Conservation (phyloP, 2,888 invertebrate species). For the Tenodera sinensis region DNA sequence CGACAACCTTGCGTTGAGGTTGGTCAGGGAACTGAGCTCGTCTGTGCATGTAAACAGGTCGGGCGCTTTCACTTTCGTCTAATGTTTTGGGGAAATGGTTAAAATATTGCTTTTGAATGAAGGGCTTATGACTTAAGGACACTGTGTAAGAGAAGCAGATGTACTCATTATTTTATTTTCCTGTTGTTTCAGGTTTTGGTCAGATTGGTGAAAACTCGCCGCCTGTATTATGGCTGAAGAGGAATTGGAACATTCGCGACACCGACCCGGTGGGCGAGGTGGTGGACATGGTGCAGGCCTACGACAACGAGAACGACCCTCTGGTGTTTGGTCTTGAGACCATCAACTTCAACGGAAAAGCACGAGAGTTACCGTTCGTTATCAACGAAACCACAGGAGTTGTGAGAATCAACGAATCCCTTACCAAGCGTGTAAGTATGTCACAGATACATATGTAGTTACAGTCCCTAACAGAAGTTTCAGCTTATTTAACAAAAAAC, state of each 20-base stretch:
- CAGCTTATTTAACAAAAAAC: too few relatives aligned
- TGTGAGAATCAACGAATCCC: conserved; percentile 74
- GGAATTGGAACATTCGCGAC: conserved; percentile 73
- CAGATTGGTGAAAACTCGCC: conserved; percentile 58
- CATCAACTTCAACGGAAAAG: not conserved
- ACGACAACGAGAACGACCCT: conserved; percentile 59
- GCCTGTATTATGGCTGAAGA: conserved; percentile 37
- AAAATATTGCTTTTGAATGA: too few relatives aligned
- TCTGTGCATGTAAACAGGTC: too few relatives aligned
- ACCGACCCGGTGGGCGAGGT: conserved; percentile 67
- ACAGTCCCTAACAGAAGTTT: too few relatives aligned
- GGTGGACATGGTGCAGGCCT: conserved; percentile 66
- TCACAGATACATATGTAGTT: too few relatives aligned
- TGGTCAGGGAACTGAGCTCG: too few relatives aligned
- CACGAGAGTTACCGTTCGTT: conserved; percentile 59
- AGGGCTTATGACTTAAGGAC: too few relatives aligned
- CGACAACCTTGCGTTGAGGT: too few relatives aligned
- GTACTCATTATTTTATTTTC: not conserved
- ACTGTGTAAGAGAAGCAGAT: too few relatives aligned
- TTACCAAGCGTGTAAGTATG: conserved; percentile 69
- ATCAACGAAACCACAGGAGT: conserved; percentile 73
- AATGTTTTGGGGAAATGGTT: too few relatives aligned
- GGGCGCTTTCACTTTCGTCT: too few relatives aligned
- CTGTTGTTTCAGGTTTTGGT: conserved; percentile 42
- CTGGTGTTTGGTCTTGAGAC: conserved; percentile 69